Conservation (phyloP, 2,888 invertebrate genomes). For the Ferdinandea cuprea region DNA sequence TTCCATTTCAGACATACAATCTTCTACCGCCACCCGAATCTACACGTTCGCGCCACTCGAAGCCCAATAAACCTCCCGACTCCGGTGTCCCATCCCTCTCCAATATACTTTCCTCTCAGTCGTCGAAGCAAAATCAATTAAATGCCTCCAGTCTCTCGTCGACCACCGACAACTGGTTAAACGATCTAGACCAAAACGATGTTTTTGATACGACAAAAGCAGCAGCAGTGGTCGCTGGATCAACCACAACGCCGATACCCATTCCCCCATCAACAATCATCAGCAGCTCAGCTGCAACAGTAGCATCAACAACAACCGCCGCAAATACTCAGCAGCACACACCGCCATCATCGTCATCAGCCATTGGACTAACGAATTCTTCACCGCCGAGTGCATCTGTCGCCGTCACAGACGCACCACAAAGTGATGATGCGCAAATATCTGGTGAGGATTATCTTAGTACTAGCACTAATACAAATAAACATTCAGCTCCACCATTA, state of each 20-base stretch:
- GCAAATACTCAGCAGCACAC: slow-evolving; percentile 78
- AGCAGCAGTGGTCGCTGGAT: slow-evolving; percentile 73
- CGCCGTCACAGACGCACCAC: slow-evolving; percentile 43
- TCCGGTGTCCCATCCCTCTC: slow-evolving; percentile 62
- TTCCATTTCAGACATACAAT: slow-evolving; percentile 79
- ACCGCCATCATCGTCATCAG: slow-evolving; percentile 67
- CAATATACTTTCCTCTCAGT: slow-evolving; percentile 64
- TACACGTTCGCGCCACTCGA: slow-evolving; percentile 81
- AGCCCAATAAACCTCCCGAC: slow-evolving; percentile 79
- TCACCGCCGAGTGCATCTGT: slow-evolving; percentile 49
- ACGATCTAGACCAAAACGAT: slow-evolving; percentile 80
- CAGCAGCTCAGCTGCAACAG: slow-evolving; percentile 76
- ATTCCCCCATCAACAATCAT: slow-evolving; percentile 71
- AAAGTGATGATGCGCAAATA: slow-evolving; percentile 76
- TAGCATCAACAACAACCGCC: slow-evolving; percentile 79
- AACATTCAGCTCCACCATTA: slow-evolving; percentile 72
- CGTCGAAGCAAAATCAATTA: slow-evolving; percentile 55
- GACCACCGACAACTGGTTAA: slow-evolving; percentile 79
- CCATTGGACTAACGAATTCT: slow-evolving; percentile 45
- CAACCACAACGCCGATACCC: slow-evolving; percentile 62
- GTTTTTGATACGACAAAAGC: slow-evolving; percentile 81
- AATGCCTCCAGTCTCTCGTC: slow-evolving; percentile 44
- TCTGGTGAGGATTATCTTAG: slow-evolving; percentile 78
- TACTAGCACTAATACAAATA: slow-evolving; percentile 71
- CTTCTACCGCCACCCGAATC: slow-evolving; percentile 82